These are phyloP conservation scores for Labia minor DNA, from an alignment of 2,888 invertebrate genomes.

Conservation along the genomic window DNA sequence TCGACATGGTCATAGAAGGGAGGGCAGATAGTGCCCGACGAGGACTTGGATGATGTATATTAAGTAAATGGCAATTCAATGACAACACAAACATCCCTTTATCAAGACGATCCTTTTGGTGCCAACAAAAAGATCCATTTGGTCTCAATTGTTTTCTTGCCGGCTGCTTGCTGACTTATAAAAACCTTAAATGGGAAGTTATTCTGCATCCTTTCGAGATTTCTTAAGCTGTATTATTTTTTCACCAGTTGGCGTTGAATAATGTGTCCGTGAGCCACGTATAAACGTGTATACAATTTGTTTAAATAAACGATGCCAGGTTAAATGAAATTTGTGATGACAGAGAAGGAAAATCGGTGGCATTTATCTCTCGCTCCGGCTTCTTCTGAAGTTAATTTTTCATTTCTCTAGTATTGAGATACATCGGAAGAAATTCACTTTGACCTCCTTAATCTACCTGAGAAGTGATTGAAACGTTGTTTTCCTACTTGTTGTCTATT, in stretches of 20 bases:
- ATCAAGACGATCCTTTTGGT: not conserved
- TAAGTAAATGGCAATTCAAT: conserved; percentile 4
- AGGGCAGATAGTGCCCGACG: not conserved
- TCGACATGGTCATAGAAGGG: not conserved
- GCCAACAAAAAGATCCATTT: not conserved
- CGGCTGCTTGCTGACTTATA: not conserved
- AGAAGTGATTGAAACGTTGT: too few relatives aligned
- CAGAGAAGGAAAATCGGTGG: conserved; percentile 4
- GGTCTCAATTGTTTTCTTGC: not conserved
- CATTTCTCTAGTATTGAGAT: too few relatives aligned
- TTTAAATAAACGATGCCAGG: conserved; percentile 16
- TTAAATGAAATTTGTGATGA: not conserved
- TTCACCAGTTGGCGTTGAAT: conserved; percentile 13
- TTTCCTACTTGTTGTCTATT: too few relatives aligned
- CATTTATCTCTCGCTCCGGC: not conserved
- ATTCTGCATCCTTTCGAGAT: not conserved
- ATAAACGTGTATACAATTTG: conserved; percentile 18
- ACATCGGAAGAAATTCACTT: too few relatives aligned
- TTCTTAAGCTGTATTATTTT: not conserved
- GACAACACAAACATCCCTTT: conserved; percentile 3
- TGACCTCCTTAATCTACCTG: too few relatives aligned
- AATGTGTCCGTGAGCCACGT: conserved; percentile 14
- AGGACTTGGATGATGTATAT: conserved; percentile 4
- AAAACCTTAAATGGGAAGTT: not conserved
- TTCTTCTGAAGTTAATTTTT: too few relatives aligned